Percentiles rank a stretch among this genome's conserved stretches.
Conservation (phyloP, 1,140 invertebrate genomes). For the Dolichoris vasculosae region DNA sequence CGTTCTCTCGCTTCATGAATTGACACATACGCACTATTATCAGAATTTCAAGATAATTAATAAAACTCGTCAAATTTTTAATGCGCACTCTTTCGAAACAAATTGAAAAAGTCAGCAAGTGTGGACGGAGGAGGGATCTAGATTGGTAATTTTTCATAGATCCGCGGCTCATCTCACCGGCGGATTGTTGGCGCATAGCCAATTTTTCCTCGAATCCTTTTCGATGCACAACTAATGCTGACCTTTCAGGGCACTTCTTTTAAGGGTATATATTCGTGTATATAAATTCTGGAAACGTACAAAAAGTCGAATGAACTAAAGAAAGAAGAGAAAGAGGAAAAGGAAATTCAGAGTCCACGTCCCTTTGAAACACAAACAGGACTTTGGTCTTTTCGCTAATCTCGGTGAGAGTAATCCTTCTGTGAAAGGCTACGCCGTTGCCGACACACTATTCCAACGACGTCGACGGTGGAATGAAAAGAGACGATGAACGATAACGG, state of each 20-base stretch:
- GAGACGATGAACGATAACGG: slow-evolving; percentile 37
- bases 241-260: slow-evolving; percentile 21
- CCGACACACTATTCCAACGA: neutral
- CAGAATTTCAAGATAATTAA: slow-evolving; percentile 17
- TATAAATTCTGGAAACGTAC: slow-evolving; percentile 16
- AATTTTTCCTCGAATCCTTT: slow-evolving; percentile 19
- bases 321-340: neutral
- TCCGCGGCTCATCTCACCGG: neutral
- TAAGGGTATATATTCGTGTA: neutral
- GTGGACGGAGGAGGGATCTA: too few species aligned
- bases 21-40: neutral
- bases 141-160: slow-evolving; percentile 43
- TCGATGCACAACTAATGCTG: slow-evolving; percentile 23
- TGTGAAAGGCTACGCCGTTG: too few species aligned
- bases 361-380: neutral
- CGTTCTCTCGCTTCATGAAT: neutral
- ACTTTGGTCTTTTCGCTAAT: slow-evolving; percentile 41
- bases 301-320: neutral
- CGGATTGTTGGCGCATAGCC: slow-evolving; percentile 6
- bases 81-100: slow-evolving; percentile 1
- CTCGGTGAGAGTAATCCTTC: slow-evolving; percentile 38
- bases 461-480: slow-evolving; percentile 15
- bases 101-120: too few species aligned
- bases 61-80: slow-evolving; percentile 25
- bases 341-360: neutral